These are phyloP conservation scores for Archegozetes longisetosus DNA, from an alignment of 1,140 invertebrate genomes.

Conservation along the genomic window DNA sequence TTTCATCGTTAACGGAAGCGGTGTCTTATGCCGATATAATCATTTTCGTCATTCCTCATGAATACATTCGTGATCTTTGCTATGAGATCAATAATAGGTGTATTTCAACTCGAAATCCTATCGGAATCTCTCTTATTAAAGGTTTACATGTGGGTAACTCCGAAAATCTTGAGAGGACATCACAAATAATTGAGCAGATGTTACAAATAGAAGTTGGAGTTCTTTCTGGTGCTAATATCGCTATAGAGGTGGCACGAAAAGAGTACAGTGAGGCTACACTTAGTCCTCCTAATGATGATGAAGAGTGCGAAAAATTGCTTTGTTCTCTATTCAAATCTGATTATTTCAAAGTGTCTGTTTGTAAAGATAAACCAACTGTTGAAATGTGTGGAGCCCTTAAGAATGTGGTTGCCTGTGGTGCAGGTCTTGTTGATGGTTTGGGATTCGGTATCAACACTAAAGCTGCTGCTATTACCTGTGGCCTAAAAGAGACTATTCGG, in stretches of 20 bases:
- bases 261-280: slow-evolving; percentile 97
- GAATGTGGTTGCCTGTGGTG: slow-evolving; percentile 95
- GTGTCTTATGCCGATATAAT: not conserved
- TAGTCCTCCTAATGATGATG: slow-evolving; percentile 49
- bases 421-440: slow-evolving; percentile 90
- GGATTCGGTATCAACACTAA: slow-evolving; percentile 93
- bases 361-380: slow-evolving; percentile 83
- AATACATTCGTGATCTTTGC: slow-evolving; percentile 5
- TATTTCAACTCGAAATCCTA: not conserved
- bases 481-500: slow-evolving; percentile 92
- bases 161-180: not conserved
- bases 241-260: slow-evolving; percentile 75
- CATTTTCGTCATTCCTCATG: slow-evolving; percentile 3
- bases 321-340: slow-evolving; percentile 80
- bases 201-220: not conserved
- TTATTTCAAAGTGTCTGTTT: slow-evolving; percentile 87
- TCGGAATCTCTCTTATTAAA: slow-evolving; percentile 4
- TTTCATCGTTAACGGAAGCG: not conserved
- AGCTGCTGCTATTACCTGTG: slow-evolving; percentile 87
- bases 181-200: slow-evolving; percentile 1
- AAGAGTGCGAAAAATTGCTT: slow-evolving; percentile 41
- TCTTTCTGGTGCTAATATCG: slow-evolving; percentile 96
- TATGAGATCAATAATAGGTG: not conserved
- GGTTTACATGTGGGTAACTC: not conserved
- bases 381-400: slow-evolving; percentile 95